These are phyloP conservation scores for Crocallis elinguaria DNA, from an alignment of 2,888 invertebrate genomes.

Conservation along the genomic window DNA sequence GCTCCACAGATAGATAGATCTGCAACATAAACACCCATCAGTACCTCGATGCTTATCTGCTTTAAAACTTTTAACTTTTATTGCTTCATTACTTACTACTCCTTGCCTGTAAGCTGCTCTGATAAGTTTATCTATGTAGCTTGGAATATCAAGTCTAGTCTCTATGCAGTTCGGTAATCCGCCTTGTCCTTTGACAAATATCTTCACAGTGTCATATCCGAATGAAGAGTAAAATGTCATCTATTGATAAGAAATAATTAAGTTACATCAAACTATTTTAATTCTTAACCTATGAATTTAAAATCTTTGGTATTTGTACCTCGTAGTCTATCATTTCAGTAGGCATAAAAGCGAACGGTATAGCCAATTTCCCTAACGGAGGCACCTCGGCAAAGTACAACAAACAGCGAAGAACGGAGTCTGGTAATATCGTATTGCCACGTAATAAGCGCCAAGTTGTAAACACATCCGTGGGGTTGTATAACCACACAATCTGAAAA, in stretches of 20 bases:
- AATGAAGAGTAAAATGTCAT: slow-evolving; percentile 68
- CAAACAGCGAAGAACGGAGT: slow-evolving; percentile 65
- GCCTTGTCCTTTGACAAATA: slow-evolving; percentile 72
- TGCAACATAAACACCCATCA: slow-evolving; percentile 39
- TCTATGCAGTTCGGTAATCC: slow-evolving; percentile 76
- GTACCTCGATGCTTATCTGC: not conserved
- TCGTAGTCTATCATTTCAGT: slow-evolving; percentile 79
- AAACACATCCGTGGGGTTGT: slow-evolving; percentile 75
- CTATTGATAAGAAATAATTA: slow-evolving; percentile 39
- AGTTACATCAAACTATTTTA: not conserved
- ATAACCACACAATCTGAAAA: slow-evolving; percentile 73
- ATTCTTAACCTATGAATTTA: not conserved
- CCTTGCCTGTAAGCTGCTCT: slow-evolving; percentile 60
- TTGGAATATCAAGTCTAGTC: slow-evolving; percentile 71
- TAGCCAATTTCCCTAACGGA: slow-evolving; percentile 71
- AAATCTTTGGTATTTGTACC: slow-evolving; percentile 36
- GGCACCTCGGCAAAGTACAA: slow-evolving; percentile 77
- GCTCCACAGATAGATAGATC: slow-evolving; percentile 73
- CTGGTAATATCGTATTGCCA: slow-evolving; percentile 58
- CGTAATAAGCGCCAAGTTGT: slow-evolving; percentile 76
- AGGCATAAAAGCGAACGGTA: slow-evolving; percentile 78
- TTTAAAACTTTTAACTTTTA: not conserved
- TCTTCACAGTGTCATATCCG: slow-evolving; percentile 71
- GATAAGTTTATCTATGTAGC: slow-evolving; percentile 61
- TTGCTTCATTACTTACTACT: slow-evolving; percentile 65